A percentile compares a stretch with the other conserved stretches of the same genome.
Evolutionary conservation across 2,888 invertebrate species (phyloP).

Genomic region (Drosophila lacicola): DNA sequence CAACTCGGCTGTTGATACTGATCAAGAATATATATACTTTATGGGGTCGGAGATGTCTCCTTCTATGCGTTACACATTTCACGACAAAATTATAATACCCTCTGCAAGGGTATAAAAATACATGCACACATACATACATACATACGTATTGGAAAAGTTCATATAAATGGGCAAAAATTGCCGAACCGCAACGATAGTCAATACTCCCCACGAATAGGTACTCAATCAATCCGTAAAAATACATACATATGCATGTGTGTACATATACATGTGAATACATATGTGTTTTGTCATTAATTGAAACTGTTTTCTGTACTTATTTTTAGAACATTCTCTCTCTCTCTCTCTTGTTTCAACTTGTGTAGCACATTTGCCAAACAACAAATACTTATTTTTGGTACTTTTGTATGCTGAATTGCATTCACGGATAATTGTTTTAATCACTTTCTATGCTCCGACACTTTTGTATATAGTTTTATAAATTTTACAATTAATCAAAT

Average conservation of each 20-base stretch:
- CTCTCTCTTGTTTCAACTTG: slow-evolving; percentile 32
- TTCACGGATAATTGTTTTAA: neutral
- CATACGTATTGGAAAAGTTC: slow-evolving; percentile 33
- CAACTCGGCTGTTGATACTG: no score
- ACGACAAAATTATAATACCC: no score
- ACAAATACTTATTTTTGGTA: slow-evolving; percentile 6
- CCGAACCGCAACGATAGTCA: slow-evolving; percentile 60
- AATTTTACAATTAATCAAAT: no score
- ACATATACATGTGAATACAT: neutral
- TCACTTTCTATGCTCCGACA: neutral
- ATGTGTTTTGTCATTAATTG: slow-evolving; percentile 39
- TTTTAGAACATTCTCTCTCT: slow-evolving; percentile 48
- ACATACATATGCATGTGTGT: neutral
- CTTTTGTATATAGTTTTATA: neutral
- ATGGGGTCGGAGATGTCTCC: no score
- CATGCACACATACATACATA: neutral
- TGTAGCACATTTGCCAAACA: slow-evolving; percentile 33
- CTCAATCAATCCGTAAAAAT: slow-evolving; percentile 17
- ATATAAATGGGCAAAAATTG: slow-evolving; percentile 46
- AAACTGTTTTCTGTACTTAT: slow-evolving; percentile 49
- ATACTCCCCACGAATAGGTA: slow-evolving; percentile 46
- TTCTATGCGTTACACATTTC: no score
- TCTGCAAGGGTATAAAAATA: no score
- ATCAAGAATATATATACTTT: no score
- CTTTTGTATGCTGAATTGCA: neutral